Percentiles rank a stretch among this genome's conserved stretches.
phyloP scores from a whole-genome alignment of 2,797 vertebrate genomes.

The Pitangus sulphuratus region DNA sequence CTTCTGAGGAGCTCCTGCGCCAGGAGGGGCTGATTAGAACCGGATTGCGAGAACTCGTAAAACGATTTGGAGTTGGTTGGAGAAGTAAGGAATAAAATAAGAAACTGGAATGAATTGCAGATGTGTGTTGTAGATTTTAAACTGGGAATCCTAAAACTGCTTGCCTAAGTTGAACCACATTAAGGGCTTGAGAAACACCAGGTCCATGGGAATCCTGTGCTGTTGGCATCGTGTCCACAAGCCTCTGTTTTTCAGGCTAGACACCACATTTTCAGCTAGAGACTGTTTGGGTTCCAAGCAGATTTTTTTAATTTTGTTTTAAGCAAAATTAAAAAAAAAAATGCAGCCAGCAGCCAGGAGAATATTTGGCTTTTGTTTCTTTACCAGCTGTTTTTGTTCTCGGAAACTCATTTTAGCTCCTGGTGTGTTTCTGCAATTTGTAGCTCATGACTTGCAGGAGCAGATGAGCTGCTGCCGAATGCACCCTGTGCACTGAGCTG shows the following conservation, averaged over 20 bases:
- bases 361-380: constrained; percentile 51
- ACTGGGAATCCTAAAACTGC: constrained; percentile 34
- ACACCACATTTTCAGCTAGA: constrained; percentile 34
- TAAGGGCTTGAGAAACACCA: constrained; percentile 45
- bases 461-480: neutral
- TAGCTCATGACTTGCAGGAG: constrained; percentile 20
- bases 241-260: constrained; percentile 50
- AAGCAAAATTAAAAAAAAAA: neutral
- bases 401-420: constrained; percentile 32
- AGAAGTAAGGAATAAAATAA: constrained; percentile 40
- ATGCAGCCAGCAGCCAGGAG: constrained; percentile 20
- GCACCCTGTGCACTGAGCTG: neutral
- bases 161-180: constrained; percentile 26
- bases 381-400: constrained; percentile 64
- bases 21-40: constrained; percentile 34
- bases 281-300: constrained; percentile 45
- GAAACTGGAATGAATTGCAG: neutral
- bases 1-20: constrained; percentile 30
- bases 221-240: constrained; percentile 6
- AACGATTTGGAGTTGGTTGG: neutral
- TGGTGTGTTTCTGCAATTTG: constrained; percentile 35
- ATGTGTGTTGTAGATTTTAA: constrained; percentile 3
- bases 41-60: neutral
- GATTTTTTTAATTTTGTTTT: constrained; percentile 30
- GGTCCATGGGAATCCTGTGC: constrained; percentile 50